Conservation (phyloP, 2,113 vertebrate species). For the Thunnus thynnus region DNA sequence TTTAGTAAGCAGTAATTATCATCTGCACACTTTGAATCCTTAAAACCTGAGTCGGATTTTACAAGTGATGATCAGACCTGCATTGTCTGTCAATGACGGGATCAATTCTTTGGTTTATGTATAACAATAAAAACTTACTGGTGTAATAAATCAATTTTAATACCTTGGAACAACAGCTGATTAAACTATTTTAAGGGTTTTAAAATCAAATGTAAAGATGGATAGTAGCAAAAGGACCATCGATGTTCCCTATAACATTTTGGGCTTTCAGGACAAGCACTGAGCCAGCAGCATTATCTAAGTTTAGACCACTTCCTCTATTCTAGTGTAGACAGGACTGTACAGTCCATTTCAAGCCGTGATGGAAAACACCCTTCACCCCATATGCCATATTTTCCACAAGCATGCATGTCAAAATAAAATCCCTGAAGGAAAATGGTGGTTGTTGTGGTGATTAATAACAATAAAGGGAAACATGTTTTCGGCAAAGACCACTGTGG, state of each 20-base stretch:
- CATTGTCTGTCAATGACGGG: constrained; percentile 6
- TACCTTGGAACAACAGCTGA: neutral
- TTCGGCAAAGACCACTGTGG: constrained; percentile 18
- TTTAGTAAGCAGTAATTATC: constrained; percentile 62
- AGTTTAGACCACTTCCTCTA: constrained; percentile 78
- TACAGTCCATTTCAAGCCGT: constrained; percentile 60
- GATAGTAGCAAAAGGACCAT: neutral
- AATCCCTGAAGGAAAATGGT: constrained; percentile 50
- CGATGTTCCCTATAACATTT: constrained; percentile 14
- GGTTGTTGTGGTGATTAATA: constrained; percentile 40
- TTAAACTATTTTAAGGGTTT: neutral
- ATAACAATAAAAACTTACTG: neutral
- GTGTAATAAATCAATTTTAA: neutral
- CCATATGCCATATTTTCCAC: constrained; percentile 67
- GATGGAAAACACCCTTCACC: constrained; percentile 75
- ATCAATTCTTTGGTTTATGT: constrained; percentile 8
- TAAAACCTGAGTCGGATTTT: constrained; percentile 16
- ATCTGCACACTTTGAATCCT: constrained; percentile 44
- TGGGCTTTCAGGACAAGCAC: constrained; percentile 30
- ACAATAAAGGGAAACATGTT: constrained; percentile 54
- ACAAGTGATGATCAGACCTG: constrained; percentile 8
- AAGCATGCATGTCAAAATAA: constrained; percentile 51
- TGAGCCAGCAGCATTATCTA: constrained; percentile 51
- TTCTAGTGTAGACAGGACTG: constrained; percentile 51
- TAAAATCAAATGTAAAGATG: neutral